phyloP scores from a whole-genome alignment of 2,888 invertebrate genomes.

The Chalcis sispes region DNA sequence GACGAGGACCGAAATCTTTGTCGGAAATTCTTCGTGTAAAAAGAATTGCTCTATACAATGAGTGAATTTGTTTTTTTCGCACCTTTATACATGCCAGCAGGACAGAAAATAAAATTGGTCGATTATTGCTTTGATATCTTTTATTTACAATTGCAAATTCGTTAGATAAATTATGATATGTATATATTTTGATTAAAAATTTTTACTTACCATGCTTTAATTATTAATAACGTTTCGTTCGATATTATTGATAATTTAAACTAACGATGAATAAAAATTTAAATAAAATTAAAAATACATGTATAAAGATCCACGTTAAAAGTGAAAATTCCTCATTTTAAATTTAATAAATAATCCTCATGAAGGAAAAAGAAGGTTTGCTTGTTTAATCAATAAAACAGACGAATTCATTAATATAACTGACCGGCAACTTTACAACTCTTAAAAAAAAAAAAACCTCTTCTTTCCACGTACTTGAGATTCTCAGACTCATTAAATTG shows the following conservation, averaged over 20 bases:
- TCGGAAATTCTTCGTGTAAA: no score
- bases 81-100: no score
- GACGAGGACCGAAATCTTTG: not conserved
- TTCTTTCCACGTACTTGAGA: slow-evolving; percentile 4
- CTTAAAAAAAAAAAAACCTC: not conserved
- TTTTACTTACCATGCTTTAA: no score
- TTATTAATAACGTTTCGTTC: no score
- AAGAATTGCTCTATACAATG: slow-evolving; percentile 2
- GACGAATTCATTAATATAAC: slow-evolving; percentile 28
- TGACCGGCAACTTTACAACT: slow-evolving; percentile 14
- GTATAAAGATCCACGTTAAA: not conserved
- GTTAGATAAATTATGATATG: slow-evolving; percentile 16
- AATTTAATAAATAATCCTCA: not conserved
- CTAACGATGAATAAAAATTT: no score
- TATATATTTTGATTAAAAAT: slow-evolving; percentile 7
- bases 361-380: not conserved
- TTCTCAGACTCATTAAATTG: not conserved
- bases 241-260: no score
- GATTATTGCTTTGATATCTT: slow-evolving; percentile 1
- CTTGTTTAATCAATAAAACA: not conserved
- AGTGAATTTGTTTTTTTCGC: no score
- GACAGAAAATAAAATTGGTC: no score
- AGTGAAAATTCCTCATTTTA: not conserved
- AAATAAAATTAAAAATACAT: no score
- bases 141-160: not conserved